Evolutionary conservation across 2,888 invertebrate genomes (phyloP), one percentile per base, ranked within the genome.

Genomic region (Drosophila cognata): DNA sequence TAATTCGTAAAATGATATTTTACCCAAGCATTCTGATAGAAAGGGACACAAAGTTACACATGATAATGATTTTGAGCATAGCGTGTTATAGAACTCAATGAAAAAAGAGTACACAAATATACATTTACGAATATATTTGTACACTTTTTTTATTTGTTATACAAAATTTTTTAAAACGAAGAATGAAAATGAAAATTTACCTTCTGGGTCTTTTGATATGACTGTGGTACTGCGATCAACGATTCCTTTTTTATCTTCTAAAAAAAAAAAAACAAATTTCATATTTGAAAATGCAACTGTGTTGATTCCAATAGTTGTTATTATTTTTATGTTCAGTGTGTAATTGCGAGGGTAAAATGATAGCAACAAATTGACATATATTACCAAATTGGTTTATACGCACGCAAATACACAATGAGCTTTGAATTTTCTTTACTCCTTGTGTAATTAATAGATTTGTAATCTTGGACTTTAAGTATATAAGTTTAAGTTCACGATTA

Each of bases 171-270:
- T 25, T 25, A 10, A 25, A 46, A 46, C 21, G 46, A 43, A 11
- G 52, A 41, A 65, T 70, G 46, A 8, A 48, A 56, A 29, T 60
- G 51, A 67, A 62, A 60, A 83, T 77, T 92, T 93, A 92, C 92
- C 97, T 95, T 97, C 97, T 91, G 97, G 97, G 92, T 97, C 97
- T 95, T 97, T 97, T 93, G 97, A 97, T 94, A 98, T 97, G 93
- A 98, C 98, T 93, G 98, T 98, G 94, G 97, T 97, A 94, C 97
- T 97, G 94, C 97, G 96, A 95, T 98, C 97, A 94, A 97, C 97
- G 92, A 96, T 97, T 94, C 96, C 96, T 94, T 97, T 97, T 95
- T 97, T 97, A 95, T 97, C 97, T 94, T 97, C 97, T 95, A 74
- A 79, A 86, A 84, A 86, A 84, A 84, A 64, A 70, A 64, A 75